A percentile compares a stretch with the other conserved stretches of the same genome.
phyloP scores from a whole-genome alignment of 2,888 invertebrate genomes.

The Venustoraphidia nigricollis region DNA sequence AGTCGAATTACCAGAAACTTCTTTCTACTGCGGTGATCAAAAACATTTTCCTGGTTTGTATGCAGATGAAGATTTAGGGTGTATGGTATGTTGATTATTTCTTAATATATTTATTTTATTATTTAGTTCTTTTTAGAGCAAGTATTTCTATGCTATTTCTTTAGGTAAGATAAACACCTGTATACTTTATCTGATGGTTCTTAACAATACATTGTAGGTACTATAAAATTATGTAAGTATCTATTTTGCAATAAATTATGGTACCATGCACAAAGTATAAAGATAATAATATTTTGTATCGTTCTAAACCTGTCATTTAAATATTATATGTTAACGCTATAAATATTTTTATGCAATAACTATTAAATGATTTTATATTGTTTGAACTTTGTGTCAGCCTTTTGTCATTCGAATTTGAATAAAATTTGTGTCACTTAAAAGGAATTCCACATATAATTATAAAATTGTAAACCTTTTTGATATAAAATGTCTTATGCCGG shows the following conservation, averaged over 20 bases:
- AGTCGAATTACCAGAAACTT: conserved; percentile 70
- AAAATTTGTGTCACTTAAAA: no score
- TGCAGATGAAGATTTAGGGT: conserved; percentile 74
- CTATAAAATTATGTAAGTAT: no score
- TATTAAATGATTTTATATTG: not conserved
- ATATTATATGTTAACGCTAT: not conserved
- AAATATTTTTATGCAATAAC: conserved; percentile 5
- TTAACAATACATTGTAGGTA: not conserved
- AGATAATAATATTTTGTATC: no score
- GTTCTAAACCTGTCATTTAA: no score
- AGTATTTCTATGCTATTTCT: not conserved
- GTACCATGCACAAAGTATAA: no score
- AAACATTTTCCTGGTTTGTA: conserved; percentile 83
- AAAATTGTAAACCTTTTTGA: no score
- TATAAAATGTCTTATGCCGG: no score
- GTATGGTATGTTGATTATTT: conserved; percentile 55
- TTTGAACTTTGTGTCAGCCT: not conserved
- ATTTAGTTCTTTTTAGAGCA: conserved; percentile 3
- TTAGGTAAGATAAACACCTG: no score
- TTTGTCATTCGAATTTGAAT: not conserved
- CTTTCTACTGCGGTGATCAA: conserved; percentile 74
- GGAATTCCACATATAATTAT: no score
- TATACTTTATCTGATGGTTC: not conserved
- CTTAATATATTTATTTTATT: conserved; percentile 1
- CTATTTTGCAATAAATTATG: no score